A percentile compares a stretch with the other conserved stretches of the same genome.
Conservation (phyloP, 1,140 invertebrate species). For the Listronotus bonariensis region DNA sequence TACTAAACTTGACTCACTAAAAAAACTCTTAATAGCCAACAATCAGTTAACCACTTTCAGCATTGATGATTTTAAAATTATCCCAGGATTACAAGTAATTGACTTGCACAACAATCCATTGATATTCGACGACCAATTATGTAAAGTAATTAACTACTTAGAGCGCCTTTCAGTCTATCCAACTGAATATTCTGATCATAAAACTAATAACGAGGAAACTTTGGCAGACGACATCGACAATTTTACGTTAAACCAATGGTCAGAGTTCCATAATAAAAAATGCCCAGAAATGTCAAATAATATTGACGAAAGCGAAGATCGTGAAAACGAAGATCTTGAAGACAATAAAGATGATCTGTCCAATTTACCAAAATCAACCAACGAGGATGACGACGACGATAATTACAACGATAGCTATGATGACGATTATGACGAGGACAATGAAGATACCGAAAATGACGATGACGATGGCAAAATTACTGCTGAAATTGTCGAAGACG, state of each 20-base stretch:
- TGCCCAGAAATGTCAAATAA: conserved; percentile 23
- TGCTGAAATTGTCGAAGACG: conserved; percentile 23
- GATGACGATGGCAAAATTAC: conserved; percentile 41
- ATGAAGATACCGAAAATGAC: conserved; percentile 46
- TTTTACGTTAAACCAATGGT: conserved; percentile 27
- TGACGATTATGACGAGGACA: conserved; percentile 49
- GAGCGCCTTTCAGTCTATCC: conserved; percentile 58
- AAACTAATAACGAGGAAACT: conserved; percentile 9
- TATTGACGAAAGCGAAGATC: conserved; percentile 49
- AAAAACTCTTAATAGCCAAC: conserved; percentile 62
- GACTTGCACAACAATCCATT: conserved; percentile 69
- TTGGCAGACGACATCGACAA: conserved; percentile 35
- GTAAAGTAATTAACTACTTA: conserved; percentile 63
- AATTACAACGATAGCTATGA: conserved; percentile 49
- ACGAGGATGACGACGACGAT: conserved; percentile 44
- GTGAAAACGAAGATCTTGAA: conserved; percentile 44
- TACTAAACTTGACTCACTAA: conserved; percentile 58
- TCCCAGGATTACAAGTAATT: conserved; percentile 65
- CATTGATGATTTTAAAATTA: conserved; percentile 60
- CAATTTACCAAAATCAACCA: conserved; percentile 16
- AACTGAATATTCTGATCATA: conserved; percentile 29
- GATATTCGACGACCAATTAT: conserved; percentile 64
- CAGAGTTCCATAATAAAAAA: conserved; percentile 24
- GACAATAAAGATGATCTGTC: conserved; percentile 42
- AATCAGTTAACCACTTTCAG: conserved; percentile 64